Percentiles rank a stretch among this genome's conserved stretches.
Conservation (phyloP, 2,797 vertebrate genomes). For the Halcyon leucocephala region DNA sequence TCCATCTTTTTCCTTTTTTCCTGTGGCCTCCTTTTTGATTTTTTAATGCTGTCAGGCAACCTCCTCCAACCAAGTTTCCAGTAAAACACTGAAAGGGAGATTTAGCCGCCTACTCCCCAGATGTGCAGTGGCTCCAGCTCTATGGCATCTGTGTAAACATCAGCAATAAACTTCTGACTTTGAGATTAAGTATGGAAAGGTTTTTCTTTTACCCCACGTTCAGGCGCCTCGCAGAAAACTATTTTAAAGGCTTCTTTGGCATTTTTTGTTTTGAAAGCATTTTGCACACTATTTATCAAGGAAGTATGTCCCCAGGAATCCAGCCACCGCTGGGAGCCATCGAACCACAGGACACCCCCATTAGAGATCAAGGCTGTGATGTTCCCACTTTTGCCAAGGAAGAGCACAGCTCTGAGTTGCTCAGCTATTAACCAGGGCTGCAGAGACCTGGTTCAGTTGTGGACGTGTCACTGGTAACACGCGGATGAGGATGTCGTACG, state of each 20-base stretch:
- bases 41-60: slow-evolving; percentile 54
- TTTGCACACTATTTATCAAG: neutral
- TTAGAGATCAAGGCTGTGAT: neutral
- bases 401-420: neutral
- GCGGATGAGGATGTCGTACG: neutral
- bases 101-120: slow-evolving; percentile 41
- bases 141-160: slow-evolving; percentile 70
- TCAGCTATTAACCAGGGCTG: neutral
- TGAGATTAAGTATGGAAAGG: slow-evolving; percentile 2
- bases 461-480: neutral
- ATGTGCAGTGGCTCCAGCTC: slow-evolving; percentile 41
- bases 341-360: neutral
- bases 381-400: neutral
- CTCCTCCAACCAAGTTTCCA: slow-evolving; percentile 31
- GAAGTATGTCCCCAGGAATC: neutral
- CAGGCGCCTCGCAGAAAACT: neutral
- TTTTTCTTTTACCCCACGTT: neutral
- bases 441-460: neutral
- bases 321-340: neutral
- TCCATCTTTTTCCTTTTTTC: slow-evolving; percentile 51
- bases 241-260: neutral
- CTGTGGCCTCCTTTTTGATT: slow-evolving; percentile 52
- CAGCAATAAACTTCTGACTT: slow-evolving; percentile 40
- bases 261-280: slow-evolving; percentile 4
- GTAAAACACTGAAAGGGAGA: slow-evolving; percentile 41